Evolutionary conservation across 1,140 invertebrate genomes (phyloP).

Genomic region (Lethrus apterus): DNA sequence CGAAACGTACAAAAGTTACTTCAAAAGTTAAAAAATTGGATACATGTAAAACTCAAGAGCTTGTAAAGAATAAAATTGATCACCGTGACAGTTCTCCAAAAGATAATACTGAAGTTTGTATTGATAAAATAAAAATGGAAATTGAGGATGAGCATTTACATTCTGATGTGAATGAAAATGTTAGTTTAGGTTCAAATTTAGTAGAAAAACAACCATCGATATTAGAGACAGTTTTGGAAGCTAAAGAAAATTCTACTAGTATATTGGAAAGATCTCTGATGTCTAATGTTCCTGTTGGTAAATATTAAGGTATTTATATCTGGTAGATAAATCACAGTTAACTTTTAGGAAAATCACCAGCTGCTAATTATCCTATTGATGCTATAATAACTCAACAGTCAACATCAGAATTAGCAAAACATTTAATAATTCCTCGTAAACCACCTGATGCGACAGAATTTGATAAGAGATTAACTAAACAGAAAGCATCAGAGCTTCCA

Average conservation of each 20-base stretch:
- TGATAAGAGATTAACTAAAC: slow-evolving; percentile 5
- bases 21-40: slow-evolving; percentile 5
- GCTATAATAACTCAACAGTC: not conserved
- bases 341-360: too few species aligned
- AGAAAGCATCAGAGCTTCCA: not conserved
- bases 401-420: slow-evolving; percentile 10
- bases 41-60: too few species aligned
- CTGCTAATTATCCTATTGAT: too few species aligned
- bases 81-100: not conserved
- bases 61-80: too few species aligned
- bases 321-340: too few species aligned
- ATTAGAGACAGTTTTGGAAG: slow-evolving; percentile 36
- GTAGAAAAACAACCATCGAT: slow-evolving; percentile 32
- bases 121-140: slow-evolving; percentile 14
- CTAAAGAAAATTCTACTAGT: slow-evolving; percentile 23
- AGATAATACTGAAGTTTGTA: slow-evolving; percentile 10
- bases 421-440: slow-evolving; percentile 1
- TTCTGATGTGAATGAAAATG: slow-evolving; percentile 28
- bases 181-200: slow-evolving; percentile 20
- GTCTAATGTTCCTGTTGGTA: slow-evolving; percentile 28
- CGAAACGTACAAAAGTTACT: slow-evolving; percentile 6
- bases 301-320: too few species aligned
- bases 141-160: slow-evolving; percentile 15
- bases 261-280: slow-evolving; percentile 38
- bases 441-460: not conserved